Base-by-base conservation (phyloP, 35 echinoderm and acorn worm species). In the Lytechinus variegatus region DNA sequence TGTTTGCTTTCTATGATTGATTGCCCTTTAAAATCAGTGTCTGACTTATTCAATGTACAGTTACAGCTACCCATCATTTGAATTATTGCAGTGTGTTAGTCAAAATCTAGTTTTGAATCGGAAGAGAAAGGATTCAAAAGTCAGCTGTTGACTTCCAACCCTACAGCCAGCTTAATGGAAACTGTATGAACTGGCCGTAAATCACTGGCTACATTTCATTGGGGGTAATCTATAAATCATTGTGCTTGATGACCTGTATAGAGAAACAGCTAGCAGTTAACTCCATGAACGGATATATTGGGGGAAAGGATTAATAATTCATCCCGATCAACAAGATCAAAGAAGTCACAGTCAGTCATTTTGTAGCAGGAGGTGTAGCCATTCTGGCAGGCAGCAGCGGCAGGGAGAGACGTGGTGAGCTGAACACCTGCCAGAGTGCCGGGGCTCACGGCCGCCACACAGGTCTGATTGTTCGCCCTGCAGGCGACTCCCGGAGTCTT, bases 391-490 rank as follows among this genome's bases (percentile, higher is more conserved):
- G 66, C 66, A 79, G 87, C 87, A 90, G 29, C 27, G 88, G 88
- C 88, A 52, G 88, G 88, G 66, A 79, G 66, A 79, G 66, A 79
- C 66, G 12, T 16, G 52, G 29, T 90, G 88, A 12, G 88, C 29
- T 51, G 88, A 93, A 93, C 92, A 93, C 92, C 92, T 93, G 92
- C 92, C 92, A 33, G 92, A 57, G 55, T 57, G 92, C 92, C 55
- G 92, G 92, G 92, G 92, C 92, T 93, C 92, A 93, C 53, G 92
- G 54, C 92, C 53, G 92, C 92, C 55, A 93, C 92, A 93, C 92
- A 93, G 92, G 92, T 93, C 92, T 93, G 52, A 93, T 93, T 93
- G 92, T 93, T 57, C 92, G 9, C 92, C 92, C 92, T 93, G 92
- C 92, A 57, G 92, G 92, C 92, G 92, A 54, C 92, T 93, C 92